These are phyloP conservation scores for Crepidodera aurea DNA, from an alignment of 2,888 invertebrate genomes.

Conservation along the genomic window DNA sequence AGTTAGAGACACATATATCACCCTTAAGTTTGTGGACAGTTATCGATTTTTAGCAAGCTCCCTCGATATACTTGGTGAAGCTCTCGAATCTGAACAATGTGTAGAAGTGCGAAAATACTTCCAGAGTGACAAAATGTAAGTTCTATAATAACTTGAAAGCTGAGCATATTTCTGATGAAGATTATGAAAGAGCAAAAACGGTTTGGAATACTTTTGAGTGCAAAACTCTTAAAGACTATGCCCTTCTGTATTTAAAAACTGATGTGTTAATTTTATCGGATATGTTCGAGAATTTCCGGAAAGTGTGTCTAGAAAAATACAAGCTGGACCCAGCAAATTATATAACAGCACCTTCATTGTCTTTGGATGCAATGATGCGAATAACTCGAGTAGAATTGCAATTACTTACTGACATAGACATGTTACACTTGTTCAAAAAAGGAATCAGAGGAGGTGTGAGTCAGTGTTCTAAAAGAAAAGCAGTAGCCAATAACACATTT, in stretches of 20 bases:
- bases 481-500: conserved; percentile 46
- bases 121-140: background rate
- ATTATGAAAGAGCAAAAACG: conserved; percentile 33
- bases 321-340: no score
- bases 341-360: conserved; percentile 21
- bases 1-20: background rate
- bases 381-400: no score
- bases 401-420: no score
- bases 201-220: conserved; percentile 34
- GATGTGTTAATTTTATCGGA: conserved; percentile 37
- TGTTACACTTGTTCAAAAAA: conserved; percentile 38
- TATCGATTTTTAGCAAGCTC: background rate
- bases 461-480: conserved; percentile 47
- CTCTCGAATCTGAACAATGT: background rate
- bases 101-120: background rate
- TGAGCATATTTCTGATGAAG: conserved; percentile 28
- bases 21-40: background rate
- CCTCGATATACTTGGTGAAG: background rate
- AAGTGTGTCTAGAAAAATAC: conserved; percentile 38
- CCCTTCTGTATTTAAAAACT: conserved; percentile 30
- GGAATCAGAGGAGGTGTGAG: conserved; percentile 49
- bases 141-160: conserved; percentile 36
- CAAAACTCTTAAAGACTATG: conserved; percentile 43
- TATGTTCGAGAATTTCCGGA: conserved; percentile 50
- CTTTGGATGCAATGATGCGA: background rate